Percentiles rank a stretch among this genome's conserved stretches.
Evolutionary conservation across 2,113 vertebrate genomes (phyloP).

Genomic region (Menura novaehollandiae): DNA sequence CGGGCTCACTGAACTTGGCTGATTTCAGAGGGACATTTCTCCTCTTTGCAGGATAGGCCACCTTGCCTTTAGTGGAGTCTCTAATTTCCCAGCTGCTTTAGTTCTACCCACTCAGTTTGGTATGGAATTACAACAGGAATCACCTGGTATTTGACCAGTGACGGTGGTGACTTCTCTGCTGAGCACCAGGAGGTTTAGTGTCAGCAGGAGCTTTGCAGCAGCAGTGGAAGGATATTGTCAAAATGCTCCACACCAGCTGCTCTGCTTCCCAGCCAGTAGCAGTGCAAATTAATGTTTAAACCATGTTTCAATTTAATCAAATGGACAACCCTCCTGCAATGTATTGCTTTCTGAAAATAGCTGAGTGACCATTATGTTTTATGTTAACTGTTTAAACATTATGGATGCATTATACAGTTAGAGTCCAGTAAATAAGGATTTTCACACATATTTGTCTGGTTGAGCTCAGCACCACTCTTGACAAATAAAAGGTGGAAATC

Average conservation of each 20-base stretch:
- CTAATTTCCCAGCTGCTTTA: background rate
- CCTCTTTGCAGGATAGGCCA: background rate
- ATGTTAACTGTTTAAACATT: slow-evolving; percentile 29
- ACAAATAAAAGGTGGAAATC: background rate
- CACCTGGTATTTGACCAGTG: background rate
- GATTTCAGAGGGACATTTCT: background rate
- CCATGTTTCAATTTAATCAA: slow-evolving; percentile 1
- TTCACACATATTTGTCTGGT: background rate
- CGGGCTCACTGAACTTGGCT: background rate
- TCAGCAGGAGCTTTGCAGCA: background rate
- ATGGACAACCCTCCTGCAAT: background rate
- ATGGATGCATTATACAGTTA: background rate
- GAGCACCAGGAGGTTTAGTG: background rate
- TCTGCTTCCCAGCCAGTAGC: background rate
- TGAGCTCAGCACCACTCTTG: background rate
- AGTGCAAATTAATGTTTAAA: slow-evolving; percentile 25
- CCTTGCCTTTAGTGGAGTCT: background rate
- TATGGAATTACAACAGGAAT: background rate
- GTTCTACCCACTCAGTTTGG: background rate
- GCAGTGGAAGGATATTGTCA: background rate
- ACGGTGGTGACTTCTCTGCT: background rate
- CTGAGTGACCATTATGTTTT: background rate
- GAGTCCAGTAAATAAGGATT: slow-evolving; percentile 6
- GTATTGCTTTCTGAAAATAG: slow-evolving; percentile 30
- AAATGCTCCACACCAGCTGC: background rate